Evolutionary conservation across 2,797 vertebrate genomes (phyloP).

Genomic region (Loriculus beryllinus): DNA sequence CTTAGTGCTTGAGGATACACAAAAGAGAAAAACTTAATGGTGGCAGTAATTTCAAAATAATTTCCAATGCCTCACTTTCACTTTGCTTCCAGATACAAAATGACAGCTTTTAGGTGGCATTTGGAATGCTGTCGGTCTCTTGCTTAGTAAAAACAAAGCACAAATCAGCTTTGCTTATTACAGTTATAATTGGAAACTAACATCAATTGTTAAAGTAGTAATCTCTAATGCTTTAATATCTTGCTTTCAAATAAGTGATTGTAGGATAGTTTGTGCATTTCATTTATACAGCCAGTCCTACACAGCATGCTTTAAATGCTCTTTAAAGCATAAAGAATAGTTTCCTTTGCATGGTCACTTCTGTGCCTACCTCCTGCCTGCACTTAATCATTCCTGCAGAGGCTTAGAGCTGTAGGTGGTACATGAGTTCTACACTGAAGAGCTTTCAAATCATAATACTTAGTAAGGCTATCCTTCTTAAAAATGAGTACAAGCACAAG

Average conservation of each 20-base stretch:
- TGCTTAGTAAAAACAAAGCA: neutral
- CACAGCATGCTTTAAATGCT: neutral
- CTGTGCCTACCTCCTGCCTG: neutral
- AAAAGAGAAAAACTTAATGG: neutral
- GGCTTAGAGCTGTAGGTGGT: neutral
- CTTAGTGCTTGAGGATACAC: neutral
- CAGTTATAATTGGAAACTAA: neutral
- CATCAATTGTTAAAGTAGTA: neutral
- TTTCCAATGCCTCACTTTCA: neutral
- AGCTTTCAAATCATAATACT: neutral
- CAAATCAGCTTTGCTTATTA: neutral
- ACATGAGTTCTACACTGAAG: neutral
- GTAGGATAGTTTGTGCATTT: neutral
- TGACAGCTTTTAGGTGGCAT: neutral
- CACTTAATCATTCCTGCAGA: neutral
- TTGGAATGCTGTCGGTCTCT: neutral
- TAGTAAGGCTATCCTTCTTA: neutral
- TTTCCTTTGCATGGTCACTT: neutral
- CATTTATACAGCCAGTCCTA: neutral
- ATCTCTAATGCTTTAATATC: neutral
- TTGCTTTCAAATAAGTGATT: neutral
- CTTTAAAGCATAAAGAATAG: neutral
- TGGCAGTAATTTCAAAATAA: neutral
- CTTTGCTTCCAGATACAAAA: neutral
- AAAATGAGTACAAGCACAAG: neutral